A percentile compares a stretch with the other conserved stretches of the same genome.
These are phyloP conservation scores for Labeo rohita DNA, from an alignment of 2,113 vertebrate species.

Conservation along the genomic window DNA sequence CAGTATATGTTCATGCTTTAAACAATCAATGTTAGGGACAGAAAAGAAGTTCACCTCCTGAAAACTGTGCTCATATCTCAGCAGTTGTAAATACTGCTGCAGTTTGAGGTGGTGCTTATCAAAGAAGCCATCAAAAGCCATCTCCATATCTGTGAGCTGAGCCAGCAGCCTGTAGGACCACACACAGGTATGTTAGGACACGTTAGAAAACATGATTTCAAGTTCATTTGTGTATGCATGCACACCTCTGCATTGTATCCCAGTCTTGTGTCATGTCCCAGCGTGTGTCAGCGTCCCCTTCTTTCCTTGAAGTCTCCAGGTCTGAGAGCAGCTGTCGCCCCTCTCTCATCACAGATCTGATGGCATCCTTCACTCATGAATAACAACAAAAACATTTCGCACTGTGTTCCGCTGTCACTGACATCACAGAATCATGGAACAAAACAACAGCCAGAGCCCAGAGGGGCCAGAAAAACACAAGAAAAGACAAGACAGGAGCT, in stretches of 20 bases:
- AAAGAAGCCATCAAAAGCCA: conserved; percentile 97
- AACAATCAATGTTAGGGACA: neutral
- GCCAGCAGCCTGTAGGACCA: conserved; percentile 81
- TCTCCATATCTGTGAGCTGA: conserved; percentile 94
- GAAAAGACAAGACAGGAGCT: neutral
- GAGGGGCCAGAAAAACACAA: neutral
- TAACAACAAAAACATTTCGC: neutral
- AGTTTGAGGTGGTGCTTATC: conserved; percentile 96
- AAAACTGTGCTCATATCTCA: conserved; percentile 92
- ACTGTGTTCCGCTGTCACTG: neutral
- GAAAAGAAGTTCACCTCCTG: conserved; percentile 79
- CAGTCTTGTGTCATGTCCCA: conserved; percentile 85
- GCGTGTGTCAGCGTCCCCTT: conserved; percentile 68
- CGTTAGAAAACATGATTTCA: neutral
- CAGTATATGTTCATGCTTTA: neutral
- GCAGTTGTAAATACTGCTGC: conserved; percentile 91
- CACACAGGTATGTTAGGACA: neutral
- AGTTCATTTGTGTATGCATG: neutral
- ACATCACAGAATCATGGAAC: neutral
- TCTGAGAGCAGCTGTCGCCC: conserved; percentile 86
- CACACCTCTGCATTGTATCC: conserved; percentile 90
- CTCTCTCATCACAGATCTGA: conserved; percentile 88
- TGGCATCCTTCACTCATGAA: conserved; percentile 80
- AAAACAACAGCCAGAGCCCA: neutral
- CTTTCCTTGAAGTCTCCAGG: conserved; percentile 79